Base-by-base conservation (phyloP, 1,140 invertebrate genomes). In the Pseudachorutes palmiensis region DNA sequence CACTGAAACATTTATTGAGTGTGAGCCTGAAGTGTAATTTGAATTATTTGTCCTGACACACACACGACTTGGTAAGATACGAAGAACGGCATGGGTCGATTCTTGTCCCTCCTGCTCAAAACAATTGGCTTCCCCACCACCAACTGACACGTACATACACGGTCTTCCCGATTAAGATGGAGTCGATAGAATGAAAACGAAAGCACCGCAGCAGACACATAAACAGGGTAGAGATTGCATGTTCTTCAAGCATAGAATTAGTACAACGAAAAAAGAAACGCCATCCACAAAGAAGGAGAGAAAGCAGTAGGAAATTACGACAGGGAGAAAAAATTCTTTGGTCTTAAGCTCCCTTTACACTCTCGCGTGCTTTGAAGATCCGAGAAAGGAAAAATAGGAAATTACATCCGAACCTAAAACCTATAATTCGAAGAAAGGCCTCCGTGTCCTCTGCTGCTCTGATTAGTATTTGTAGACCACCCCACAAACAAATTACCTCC, bases 351-450 rank as follows among this genome's bases (percentile, higher is more conserved):
- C 36, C 19, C 5, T n/a, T n/a, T n/a, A n/a, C n/a, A n/a, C n/a
- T n/a, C n/a, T 55, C 51, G 51, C 51, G 51, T 55, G 51, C 51
- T 55, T 55, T 24, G 24, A 55, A 55, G 51, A 55, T 55, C 51
- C 51, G 24, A 55, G 51, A 55, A 55, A 55, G 24, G 24, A 55
- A 55, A 55, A 55, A 55, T 55, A 14, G 51, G 51, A 55, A 55
- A 55, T 55, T 55, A 55, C 51, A 55, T 55, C 51, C 51, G 12
- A 55, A 9, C 51, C 51, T 55, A 55, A 55, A 55, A 55, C 51
- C 51, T 55, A 55, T 55, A 55, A 55, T 55, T 55, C 51, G 3
- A 24, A 12, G 19, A 45, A 19, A 45, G 19, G 36, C 36, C 12
- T 55, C 51, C 51, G 51, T 55, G 51, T 55, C 51, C 24, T 55